Base-by-base conservation (phyloP, 1,140 invertebrate species). In the Rhagoletis zephyria region DNA sequence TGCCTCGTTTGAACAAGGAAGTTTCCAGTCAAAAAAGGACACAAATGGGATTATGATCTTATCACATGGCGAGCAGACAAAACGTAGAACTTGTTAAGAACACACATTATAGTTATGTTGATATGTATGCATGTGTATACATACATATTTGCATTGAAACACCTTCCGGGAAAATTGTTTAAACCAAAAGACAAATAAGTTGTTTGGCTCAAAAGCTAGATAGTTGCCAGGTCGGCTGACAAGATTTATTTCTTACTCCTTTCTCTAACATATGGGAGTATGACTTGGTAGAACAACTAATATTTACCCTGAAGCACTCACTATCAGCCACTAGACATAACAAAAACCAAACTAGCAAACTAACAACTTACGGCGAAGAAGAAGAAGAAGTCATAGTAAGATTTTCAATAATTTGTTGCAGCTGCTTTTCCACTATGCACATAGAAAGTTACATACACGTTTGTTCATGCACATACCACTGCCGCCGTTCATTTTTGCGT, bases 31-130 rank as follows among this genome's bases (percentile, higher is more conserved):
- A 63, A 45, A 85, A 63, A 91, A 90, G 90, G 90, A 92, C 91
- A 92, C 91, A 93, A 93, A 93, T 92, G 91, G 91, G 92, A 92
- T 93, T 93, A 93, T 92, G 92, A 93, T 93, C 91, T 93, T 93
- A 93, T 93, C 92, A 91, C 89, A 90, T 89, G 87, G 88, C 88
- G 89, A 89, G 88, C 90, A 91, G 90, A 91, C 90, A 89, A 90
- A 42, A 74, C 40, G 10, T 42, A 2, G 42, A 74, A 48, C 45
- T 74, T 74, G 42, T 14, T 74, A 67, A 42, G 65, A 88, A 7
- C 30, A 85, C 0, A 40, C 56, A 85, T 42, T 85, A 85, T 5
- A 30, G 30, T 30, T 30, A 30, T 30, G 30, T 30, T 30, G 30
- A 30, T 30, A 30, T 30, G 42, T 85, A 74, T 74, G 45, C 9